Conservation (phyloP, 2,113 vertebrate species). For the Benitochromis conjunctus region DNA sequence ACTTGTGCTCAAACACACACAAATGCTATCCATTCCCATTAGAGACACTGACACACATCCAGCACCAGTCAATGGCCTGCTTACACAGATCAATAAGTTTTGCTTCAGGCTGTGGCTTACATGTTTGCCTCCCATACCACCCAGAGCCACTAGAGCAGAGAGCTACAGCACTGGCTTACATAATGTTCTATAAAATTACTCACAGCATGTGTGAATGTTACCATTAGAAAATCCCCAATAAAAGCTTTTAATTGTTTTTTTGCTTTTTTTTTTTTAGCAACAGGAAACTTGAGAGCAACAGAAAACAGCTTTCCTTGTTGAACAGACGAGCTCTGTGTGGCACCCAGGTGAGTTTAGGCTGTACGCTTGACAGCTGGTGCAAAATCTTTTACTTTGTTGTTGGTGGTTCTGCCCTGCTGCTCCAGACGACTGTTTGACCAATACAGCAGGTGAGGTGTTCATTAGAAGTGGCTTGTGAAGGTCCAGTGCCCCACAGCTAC, state of each 20-base stretch:
- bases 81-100: conserved; percentile 50
- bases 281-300: neutral
- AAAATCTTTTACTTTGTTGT: conserved; percentile 16
- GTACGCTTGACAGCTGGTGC: neutral
- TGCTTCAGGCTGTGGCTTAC: conserved; percentile 28
- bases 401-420: neutral
- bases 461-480: neutral
- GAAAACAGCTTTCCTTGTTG: neutral
- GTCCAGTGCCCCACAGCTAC: conserved; percentile 17
- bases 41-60: conserved; percentile 41
- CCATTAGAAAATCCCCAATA: neutral
- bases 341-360: neutral
- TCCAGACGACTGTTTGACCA: neutral
- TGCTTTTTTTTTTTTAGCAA: neutral
- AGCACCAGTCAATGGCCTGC: conserved; percentile 45
- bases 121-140: conserved; percentile 14
- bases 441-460: conserved; percentile 14
- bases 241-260: neutral
- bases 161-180: conserved; percentile 11
- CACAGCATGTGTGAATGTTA: neutral
- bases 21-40: conserved; percentile 31
- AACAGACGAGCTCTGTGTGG: neutral
- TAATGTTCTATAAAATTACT: conserved; percentile 21
- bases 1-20: neutral
- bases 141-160: conserved; percentile 31